Conservation (phyloP, 92 coral and sea anemone genomes). For the Plumapathes pennacea region DNA sequence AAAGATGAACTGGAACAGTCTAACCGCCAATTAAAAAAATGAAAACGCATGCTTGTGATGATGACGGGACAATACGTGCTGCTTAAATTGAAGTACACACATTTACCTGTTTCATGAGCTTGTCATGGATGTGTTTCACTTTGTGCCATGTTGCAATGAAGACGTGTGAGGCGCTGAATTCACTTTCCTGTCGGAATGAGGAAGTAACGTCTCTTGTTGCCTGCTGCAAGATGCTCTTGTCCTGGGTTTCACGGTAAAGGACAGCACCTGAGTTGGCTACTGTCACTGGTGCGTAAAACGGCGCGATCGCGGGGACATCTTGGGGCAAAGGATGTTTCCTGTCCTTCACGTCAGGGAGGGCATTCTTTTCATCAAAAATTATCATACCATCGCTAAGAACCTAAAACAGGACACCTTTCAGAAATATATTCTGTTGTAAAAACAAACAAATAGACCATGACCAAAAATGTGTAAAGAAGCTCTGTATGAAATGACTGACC, state of each 20-base stretch:
- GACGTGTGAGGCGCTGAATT: conserved; percentile 68
- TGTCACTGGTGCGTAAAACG: conserved; percentile 62
- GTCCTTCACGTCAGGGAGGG: conserved; percentile 18
- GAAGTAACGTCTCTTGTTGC: conserved; percentile 75
- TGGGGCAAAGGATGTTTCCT: conserved; percentile 67
- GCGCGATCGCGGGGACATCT: conserved; percentile 55
- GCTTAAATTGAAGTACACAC: neutral
- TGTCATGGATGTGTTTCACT: conserved; percentile 49
- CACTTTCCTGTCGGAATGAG: conserved; percentile 47
- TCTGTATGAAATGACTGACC: no score
- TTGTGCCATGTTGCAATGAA: conserved; percentile 83
- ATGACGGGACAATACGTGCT: neutral
- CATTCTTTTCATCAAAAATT: conserved; percentile 51
- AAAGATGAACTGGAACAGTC: no score
- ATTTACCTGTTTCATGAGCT: conserved; percentile 49
- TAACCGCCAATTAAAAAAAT: no score
- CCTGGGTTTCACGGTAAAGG: conserved; percentile 63
- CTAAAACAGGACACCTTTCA: conserved; percentile 17
- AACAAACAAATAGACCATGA: neutral
- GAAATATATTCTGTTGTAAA: no score
- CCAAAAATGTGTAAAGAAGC: neutral
- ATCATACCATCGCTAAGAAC: conserved; percentile 77
- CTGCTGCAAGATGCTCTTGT: conserved; percentile 27
- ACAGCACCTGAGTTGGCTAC: conserved; percentile 33
- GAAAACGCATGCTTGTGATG: neutral